Conservation (phyloP, 1,140 invertebrate species). For the Oryctes rhinoceros region DNA sequence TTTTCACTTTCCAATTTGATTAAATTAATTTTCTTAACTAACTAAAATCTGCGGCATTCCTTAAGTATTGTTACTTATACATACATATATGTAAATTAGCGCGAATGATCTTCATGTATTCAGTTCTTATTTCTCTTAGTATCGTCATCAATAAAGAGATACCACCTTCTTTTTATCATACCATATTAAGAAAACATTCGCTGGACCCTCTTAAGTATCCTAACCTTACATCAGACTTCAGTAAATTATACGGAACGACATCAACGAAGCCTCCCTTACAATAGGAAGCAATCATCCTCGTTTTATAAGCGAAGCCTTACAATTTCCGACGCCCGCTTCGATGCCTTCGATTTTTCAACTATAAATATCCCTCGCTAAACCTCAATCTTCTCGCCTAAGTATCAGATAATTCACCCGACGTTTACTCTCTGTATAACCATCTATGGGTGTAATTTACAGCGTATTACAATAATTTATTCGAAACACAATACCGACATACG, state of each 20-base stretch:
- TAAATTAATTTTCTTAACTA: too few relatives aligned
- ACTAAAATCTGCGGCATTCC: too few relatives aligned
- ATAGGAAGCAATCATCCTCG: conserved; percentile 7
- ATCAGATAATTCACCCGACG: not conserved
- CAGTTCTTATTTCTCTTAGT: too few relatives aligned
- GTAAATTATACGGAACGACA: not conserved
- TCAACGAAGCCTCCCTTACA: not conserved
- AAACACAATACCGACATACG: conserved; percentile 1
- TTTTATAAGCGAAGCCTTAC: not conserved
- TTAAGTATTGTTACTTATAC: too few relatives aligned
- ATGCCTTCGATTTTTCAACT: conserved; percentile 6
- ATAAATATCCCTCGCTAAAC: not conserved
- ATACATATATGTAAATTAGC: too few relatives aligned
- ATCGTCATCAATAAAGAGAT: too few relatives aligned
- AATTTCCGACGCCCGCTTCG: not conserved
- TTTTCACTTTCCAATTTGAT: too few relatives aligned
- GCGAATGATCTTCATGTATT: too few relatives aligned
- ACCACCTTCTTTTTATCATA: too few relatives aligned
- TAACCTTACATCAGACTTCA: too few relatives aligned
- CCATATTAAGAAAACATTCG: too few relatives aligned
- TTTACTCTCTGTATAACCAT: not conserved
- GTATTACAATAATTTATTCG: conserved; percentile 20
- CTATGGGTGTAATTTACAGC: not conserved
- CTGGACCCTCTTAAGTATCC: too few relatives aligned
- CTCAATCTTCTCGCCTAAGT: not conserved